Evolutionary conservation across 2,888 invertebrate species (phyloP).

Genomic region (Adelphocoris suturalis): DNA sequence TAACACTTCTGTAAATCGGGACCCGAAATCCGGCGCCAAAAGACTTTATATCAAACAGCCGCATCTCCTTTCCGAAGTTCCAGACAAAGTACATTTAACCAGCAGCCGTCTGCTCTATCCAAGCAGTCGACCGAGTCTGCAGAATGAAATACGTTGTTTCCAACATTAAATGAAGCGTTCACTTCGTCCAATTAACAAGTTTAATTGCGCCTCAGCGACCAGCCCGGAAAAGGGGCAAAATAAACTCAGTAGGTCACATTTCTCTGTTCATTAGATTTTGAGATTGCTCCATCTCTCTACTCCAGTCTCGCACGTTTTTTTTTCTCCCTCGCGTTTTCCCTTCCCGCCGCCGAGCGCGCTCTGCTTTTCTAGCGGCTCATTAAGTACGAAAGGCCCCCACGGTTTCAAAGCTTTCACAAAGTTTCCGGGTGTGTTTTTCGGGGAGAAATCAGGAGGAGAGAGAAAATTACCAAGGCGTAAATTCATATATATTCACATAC

Average conservation of each 20-base stretch:
- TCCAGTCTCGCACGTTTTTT: not conserved
- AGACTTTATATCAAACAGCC: not conserved
- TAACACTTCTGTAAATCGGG: too few relatives aligned
- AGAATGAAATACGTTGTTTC: slow-evolving; percentile 65
- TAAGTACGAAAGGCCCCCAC: not conserved
- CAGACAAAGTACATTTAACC: not conserved
- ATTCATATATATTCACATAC: too few relatives aligned
- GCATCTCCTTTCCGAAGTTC: not conserved
- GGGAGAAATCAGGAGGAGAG: not conserved
- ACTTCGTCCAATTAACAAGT: slow-evolving; percentile 67
- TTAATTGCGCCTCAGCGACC: slow-evolving; percentile 61
- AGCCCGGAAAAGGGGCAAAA: not conserved
- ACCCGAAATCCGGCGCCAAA: not conserved
- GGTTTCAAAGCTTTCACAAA: not conserved
- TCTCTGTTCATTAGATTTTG: slow-evolving; percentile 61
- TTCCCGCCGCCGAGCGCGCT: not conserved
- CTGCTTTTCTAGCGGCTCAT: slow-evolving; percentile 7
- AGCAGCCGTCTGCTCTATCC: not conserved
- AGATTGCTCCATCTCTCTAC: slow-evolving; percentile 50
- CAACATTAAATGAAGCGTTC: slow-evolving; percentile 68
- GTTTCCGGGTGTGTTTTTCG: not conserved
- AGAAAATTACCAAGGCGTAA: too few relatives aligned
- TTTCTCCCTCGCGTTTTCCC: not conserved
- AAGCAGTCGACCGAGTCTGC: slow-evolving; percentile 34
- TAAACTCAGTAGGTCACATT: slow-evolving; percentile 49